These are phyloP conservation scores for Podocnemis expansa DNA, from an alignment of 2,113 vertebrate species.

Conservation along the genomic window DNA sequence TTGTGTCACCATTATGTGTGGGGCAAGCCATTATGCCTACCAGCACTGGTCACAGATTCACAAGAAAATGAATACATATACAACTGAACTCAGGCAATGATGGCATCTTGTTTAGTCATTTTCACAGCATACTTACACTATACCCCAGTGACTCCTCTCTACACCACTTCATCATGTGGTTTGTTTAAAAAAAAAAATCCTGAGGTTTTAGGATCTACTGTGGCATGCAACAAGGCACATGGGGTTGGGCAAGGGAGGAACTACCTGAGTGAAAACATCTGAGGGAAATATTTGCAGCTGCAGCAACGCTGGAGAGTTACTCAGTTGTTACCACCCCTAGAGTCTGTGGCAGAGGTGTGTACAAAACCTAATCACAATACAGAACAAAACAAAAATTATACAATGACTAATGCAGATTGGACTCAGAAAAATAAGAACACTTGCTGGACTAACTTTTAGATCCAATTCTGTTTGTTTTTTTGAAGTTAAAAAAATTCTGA, in stretches of 20 bases:
- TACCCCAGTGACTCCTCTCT: constrained; percentile 24
- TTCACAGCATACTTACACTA: constrained; percentile 22
- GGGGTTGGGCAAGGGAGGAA: constrained; percentile 21
- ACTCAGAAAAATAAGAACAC: neutral
- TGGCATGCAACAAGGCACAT: constrained; percentile 45
- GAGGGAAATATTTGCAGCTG: neutral
- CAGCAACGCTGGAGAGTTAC: neutral
- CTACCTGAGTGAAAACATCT: constrained; percentile 31
- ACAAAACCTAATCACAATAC: neutral
- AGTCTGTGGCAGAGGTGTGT: neutral
- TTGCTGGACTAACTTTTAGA: neutral
- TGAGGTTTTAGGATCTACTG: constrained; percentile 59
- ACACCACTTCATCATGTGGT: constrained; percentile 43
- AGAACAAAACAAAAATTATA: neutral
- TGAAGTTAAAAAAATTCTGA: neutral
- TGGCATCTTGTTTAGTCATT: constrained; percentile 46
- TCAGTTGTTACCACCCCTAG: neutral
- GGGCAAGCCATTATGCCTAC: constrained; percentile 34
- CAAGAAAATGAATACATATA: constrained; percentile 27
- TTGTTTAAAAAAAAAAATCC: constrained; percentile 61
- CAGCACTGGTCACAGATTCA: constrained; percentile 28
- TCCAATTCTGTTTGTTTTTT: neutral
- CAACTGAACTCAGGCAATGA: constrained; percentile 17
- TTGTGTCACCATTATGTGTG: constrained; percentile 14
- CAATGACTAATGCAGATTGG: neutral